Percentiles rank a stretch among this genome's conserved stretches.
These are phyloP conservation scores for Stenodera caucasica DNA, from an alignment of 2,888 invertebrate species.

Conservation along the genomic window DNA sequence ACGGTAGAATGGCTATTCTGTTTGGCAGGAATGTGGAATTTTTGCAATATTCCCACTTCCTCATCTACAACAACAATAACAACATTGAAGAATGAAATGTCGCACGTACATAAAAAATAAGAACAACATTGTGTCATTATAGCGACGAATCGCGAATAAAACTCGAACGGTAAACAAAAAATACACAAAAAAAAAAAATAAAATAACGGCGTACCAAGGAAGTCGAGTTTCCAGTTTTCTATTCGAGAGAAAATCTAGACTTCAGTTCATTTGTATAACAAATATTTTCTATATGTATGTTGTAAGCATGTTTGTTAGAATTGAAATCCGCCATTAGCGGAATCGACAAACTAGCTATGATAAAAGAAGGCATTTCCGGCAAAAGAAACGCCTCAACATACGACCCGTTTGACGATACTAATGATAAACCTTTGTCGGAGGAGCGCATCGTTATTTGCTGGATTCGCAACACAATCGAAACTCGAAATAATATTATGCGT, in stretches of 20 bases:
- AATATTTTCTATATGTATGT: too few relatives aligned
- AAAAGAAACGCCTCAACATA: conserved; percentile 33
- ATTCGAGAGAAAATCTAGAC: conserved; percentile 29
- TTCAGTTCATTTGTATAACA: conserved; percentile 48
- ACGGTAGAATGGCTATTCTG: conserved; percentile 27
- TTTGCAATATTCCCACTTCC: conserved; percentile 17
- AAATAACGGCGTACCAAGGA: conserved; percentile 5
- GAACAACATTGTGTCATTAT: conserved; percentile 6
- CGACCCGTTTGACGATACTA: conserved; percentile 51
- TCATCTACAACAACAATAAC: background rate
- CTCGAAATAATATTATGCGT: conserved; percentile 15
- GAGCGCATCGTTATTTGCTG: conserved; percentile 49
- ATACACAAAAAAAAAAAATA: too few relatives aligned
- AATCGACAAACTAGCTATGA: conserved; percentile 48
- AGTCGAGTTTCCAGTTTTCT: conserved; percentile 29
- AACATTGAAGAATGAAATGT: conserved; percentile 8
- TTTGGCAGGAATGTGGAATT: conserved; percentile 26
- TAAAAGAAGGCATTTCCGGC: conserved; percentile 37
- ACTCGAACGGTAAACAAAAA: conserved; percentile 4
- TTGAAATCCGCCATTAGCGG: conserved; percentile 53
- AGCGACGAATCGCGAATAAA: background rate
- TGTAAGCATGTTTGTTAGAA: conserved; percentile 49
- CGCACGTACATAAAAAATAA: conserved; percentile 3
- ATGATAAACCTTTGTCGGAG: conserved; percentile 53
- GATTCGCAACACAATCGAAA: conserved; percentile 25